Conservation (phyloP, 2,888 invertebrate species). For the Idaea straminata region DNA sequence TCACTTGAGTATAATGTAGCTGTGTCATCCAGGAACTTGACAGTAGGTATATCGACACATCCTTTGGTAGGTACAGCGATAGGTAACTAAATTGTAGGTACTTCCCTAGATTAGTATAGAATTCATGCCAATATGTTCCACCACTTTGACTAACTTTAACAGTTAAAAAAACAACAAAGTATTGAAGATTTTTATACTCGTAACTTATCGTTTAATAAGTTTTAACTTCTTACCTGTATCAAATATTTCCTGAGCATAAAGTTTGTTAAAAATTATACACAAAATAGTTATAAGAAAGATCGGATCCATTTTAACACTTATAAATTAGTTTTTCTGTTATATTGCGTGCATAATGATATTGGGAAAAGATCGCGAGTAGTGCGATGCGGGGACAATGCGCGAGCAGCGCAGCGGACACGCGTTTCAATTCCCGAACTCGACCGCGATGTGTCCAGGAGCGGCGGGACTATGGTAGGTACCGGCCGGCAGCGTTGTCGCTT, state of each 20-base stretch:
- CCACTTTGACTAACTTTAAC: too few relatives aligned
- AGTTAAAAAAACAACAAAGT: too few relatives aligned
- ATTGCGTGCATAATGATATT: constrained; percentile 41
- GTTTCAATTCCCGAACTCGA: constrained; percentile 70
- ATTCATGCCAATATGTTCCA: too few relatives aligned
- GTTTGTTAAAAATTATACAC: constrained; percentile 39
- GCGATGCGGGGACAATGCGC: constrained; percentile 50
- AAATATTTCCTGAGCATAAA: constrained; percentile 49
- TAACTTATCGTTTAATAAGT: neutral
- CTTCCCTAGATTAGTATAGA: constrained; percentile 3
- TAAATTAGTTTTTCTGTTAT: constrained; percentile 7
- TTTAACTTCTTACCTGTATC: constrained; percentile 44
- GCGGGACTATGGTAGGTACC: constrained; percentile 60
- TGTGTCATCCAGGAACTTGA: neutral
- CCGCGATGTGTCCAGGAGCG: constrained; percentile 66
- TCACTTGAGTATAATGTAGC: neutral
- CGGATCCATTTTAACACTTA: constrained; percentile 46
- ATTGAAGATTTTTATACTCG: neutral
- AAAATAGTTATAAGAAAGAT: constrained; percentile 34
- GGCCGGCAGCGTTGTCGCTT: constrained; percentile 56
- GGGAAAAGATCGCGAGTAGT: constrained; percentile 44
- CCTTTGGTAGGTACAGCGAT: neutral
- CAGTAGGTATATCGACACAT: neutral
- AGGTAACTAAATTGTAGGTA: constrained; percentile 6
- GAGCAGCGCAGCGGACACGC: constrained; percentile 69